Base-by-base conservation (phyloP, 2,113 vertebrate species). In the Lynx canadensis region DNA sequence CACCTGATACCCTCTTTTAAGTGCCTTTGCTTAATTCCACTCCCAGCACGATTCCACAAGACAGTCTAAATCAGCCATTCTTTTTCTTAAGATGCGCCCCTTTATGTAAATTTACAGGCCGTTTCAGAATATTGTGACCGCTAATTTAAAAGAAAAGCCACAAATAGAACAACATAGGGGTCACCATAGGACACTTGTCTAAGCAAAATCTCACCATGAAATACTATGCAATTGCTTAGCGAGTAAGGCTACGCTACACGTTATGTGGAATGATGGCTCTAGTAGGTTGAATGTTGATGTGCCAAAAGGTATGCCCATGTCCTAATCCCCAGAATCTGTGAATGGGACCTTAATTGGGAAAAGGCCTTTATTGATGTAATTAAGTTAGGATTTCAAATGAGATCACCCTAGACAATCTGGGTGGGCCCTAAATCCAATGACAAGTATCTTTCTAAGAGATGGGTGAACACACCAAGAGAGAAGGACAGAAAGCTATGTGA, bases 51-150 rank as follows among this genome's bases (percentile, higher is more conserved):
- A 80, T 55, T 25, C 23, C 45, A 50, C 36, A 10, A 4, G 5
- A 14, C 1, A 0, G 4, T 76, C 55, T 55, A 63, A 57, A 27
- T 36, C 5, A 57, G 21, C 11, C 10, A 0, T 36, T 11, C 13
- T 84, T 68, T 73, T 63, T 78, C 94, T 95, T 80, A 86, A 93
- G 80, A 57, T 45, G 45, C 36, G 50, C 5, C 41, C 3, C 38
- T 92, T 63, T 78, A 50, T 55, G 74, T 63, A 71, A 81, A 50
- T 55, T n/a, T 66, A 33, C 55, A 81, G 57, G 65, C 27, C 2
- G 45, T 50, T 79, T 36, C 60, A 91, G 60, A 97, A n/a, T 89
- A 89, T 73, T 89, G 73, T 97, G 86, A 91, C 29, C 38, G 65
- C 16, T 4, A 87, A 36, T 68, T 50, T 9, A 21, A 89, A 90